These are phyloP conservation scores for Nymphalis polychloros DNA, from an alignment of 2,888 invertebrate genomes.

Conservation along the genomic window DNA sequence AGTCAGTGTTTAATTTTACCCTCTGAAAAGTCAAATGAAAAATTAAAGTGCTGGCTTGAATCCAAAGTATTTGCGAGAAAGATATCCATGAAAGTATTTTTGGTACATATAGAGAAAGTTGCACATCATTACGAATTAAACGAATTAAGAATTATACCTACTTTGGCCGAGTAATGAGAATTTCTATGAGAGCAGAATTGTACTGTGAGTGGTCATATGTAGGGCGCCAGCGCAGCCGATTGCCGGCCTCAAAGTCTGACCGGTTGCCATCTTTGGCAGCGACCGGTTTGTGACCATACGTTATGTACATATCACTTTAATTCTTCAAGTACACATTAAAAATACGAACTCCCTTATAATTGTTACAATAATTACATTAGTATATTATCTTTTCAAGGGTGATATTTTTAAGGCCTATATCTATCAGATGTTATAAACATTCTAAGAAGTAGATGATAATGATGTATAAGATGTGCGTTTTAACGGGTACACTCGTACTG, in stretches of 20 bases:
- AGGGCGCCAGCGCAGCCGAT: constrained; percentile 58
- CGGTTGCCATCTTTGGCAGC: constrained; percentile 75
- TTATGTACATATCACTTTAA: constrained; percentile 57
- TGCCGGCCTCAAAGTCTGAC: constrained; percentile 73
- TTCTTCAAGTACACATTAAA: constrained; percentile 44
- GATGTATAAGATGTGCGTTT: neutral
- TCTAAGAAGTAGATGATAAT: neutral
- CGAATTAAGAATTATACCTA: constrained; percentile 29
- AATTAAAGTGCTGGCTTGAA: constrained; percentile 25
- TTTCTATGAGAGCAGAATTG: constrained; percentile 39
- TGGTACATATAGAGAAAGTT: constrained; percentile 33
- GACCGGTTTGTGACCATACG: constrained; percentile 72
- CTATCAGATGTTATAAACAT: neutral
- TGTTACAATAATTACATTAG: too few relatives aligned
- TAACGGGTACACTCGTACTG: constrained; percentile 43
- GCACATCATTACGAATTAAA: constrained; percentile 32
- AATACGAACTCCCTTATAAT: neutral
- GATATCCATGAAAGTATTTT: constrained; percentile 35
- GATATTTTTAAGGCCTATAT: neutral
- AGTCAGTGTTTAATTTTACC: neutral
- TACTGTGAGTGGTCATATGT: constrained; percentile 56
- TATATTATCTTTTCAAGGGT: neutral
- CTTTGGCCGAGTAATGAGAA: constrained; percentile 37
- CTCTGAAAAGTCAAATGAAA: neutral
- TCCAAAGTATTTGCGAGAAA: constrained; percentile 34